Percentiles rank a stretch among this genome's conserved stretches.
Conservation (phyloP, 2,888 invertebrate genomes). For the Leucophenga maculata region DNA sequence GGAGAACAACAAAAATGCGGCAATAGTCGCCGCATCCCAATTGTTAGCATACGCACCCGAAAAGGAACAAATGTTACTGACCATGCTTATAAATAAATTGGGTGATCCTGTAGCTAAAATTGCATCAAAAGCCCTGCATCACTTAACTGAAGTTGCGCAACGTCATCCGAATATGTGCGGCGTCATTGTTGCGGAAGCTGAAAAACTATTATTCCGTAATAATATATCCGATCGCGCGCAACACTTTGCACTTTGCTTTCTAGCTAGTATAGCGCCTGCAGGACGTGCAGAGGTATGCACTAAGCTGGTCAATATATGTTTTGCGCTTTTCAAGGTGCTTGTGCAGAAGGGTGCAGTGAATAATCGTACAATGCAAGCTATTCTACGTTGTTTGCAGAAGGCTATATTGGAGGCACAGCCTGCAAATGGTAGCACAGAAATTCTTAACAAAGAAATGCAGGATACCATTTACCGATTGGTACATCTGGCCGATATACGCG, state of each 20-base stretch:
- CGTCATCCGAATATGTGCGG: conserved; percentile 94
- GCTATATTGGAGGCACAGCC: conserved; percentile 74
- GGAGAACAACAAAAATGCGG: conserved; percentile 67
- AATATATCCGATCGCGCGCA: conserved; percentile 90
- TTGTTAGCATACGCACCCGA: conserved; percentile 68
- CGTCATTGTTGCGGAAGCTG: conserved; percentile 89
- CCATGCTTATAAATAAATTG: conserved; percentile 91
- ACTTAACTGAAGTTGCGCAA: conserved; percentile 85
- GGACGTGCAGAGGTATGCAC: conserved; percentile 85
- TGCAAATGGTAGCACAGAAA: conserved; percentile 58
- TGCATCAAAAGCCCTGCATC: conserved; percentile 89
- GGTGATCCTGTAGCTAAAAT: conserved; percentile 90
- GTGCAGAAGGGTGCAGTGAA: conserved; percentile 87
- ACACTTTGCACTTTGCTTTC: conserved; percentile 93
- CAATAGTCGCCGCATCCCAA: conserved; percentile 65
- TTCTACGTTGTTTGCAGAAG: conserved; percentile 86
- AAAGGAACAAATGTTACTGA: conserved; percentile 76
- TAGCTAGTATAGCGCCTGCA: conserved; percentile 85
- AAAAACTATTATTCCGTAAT: conserved; percentile 89
- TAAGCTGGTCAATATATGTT: conserved; percentile 91
- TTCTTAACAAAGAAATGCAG: conserved; percentile 71
- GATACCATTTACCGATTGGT: conserved; percentile 86
- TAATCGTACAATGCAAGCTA: conserved; percentile 86
- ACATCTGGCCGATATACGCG: conserved; percentile 84
- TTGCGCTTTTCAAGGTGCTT: conserved; percentile 94